Conservation (phyloP, 2,888 invertebrate species). For the Lottia scabra region DNA sequence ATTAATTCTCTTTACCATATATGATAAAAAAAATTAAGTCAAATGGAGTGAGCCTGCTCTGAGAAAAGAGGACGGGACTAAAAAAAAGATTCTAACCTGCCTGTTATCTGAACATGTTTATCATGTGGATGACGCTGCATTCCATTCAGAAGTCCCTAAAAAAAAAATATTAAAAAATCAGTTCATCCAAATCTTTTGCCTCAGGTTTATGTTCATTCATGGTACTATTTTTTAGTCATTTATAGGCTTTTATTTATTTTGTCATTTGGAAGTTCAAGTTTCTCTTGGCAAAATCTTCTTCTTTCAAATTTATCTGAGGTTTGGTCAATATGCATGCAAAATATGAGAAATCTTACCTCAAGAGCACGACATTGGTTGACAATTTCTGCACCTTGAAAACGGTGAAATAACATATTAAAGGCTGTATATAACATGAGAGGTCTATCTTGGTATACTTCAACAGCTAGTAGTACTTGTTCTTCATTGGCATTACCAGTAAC, state of each 20-base stretch:
- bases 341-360: conserved; percentile 38
- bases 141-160: conserved; percentile 82
- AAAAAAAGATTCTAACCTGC: conserved; percentile 67
- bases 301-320: background rate
- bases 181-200: no score
- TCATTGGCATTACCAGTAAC: conserved; percentile 93
- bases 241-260: no score
- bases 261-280: no score
- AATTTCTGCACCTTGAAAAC: conserved; percentile 74
- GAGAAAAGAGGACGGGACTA: no score
- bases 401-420: conserved; percentile 84
- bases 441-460: conserved; percentile 83
- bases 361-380: conserved; percentile 49
- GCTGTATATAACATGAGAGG: conserved; percentile 85
- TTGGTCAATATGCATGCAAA: background rate
- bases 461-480: conserved; percentile 88
- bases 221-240: no score
- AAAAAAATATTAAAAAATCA: conserved; percentile 5
- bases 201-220: no score
- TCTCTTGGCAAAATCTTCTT: no score
- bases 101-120: conserved; percentile 88
- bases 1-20: no score
- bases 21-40: no score
- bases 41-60: no score
- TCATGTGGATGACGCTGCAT: conserved; percentile 90